Percentiles rank a stretch among this genome's conserved stretches.
Conservation (phyloP, 2,113 vertebrate species). For the Elaphurus davidianus region DNA sequence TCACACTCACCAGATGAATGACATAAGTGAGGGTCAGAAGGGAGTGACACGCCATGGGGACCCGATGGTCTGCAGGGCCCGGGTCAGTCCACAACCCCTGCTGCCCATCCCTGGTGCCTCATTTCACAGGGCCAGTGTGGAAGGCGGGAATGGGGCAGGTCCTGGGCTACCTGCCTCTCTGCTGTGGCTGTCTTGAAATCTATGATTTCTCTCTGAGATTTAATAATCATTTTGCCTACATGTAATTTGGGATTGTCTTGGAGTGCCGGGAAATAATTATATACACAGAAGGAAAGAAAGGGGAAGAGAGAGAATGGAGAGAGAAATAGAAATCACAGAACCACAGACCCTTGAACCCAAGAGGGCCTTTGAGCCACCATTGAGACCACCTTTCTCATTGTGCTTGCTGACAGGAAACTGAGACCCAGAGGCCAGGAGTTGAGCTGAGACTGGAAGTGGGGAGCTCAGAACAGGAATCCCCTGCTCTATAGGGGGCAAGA, state of each 20-base stretch:
- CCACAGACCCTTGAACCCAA: background rate
- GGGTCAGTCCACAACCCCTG: background rate
- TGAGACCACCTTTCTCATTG: background rate
- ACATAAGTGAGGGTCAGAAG: background rate
- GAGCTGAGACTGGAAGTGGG: background rate
- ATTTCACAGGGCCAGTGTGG: background rate
- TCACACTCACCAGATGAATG: background rate
- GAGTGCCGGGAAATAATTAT: conserved; percentile 77
- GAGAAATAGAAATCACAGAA: background rate
- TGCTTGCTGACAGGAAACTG: background rate
- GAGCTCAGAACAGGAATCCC: background rate
- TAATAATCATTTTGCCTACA: conserved; percentile 76
- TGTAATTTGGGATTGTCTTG: conserved; percentile 70
- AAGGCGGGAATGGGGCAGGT: background rate
- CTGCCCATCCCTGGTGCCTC: background rate
- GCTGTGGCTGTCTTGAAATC: conserved; percentile 62
- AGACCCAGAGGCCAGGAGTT: background rate
- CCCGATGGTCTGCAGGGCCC: background rate
- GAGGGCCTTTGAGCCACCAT: background rate
- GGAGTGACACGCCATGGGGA: background rate
- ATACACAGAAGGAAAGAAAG: conserved; percentile 72
- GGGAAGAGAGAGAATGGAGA: conserved; percentile 14
- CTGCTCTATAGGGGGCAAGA: background rate
- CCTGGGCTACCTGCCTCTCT: background rate
- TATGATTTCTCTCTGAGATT: conserved; percentile 63